Base-by-base conservation (phyloP, 2,888 invertebrate genomes). In the Microctonus hyperodae region DNA sequence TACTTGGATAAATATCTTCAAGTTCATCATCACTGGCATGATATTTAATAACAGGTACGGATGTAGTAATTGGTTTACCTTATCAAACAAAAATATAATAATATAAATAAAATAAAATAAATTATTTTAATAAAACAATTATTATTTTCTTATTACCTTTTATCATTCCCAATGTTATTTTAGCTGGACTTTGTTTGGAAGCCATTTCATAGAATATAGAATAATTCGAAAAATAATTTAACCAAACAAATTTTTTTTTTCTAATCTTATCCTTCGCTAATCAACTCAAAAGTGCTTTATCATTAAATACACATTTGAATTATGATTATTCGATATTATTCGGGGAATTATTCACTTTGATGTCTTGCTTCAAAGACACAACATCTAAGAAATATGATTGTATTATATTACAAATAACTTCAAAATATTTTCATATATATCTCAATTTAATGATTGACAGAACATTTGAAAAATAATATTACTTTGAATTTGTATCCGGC, bases 1-100 rank as follows among this genome's bases (percentile, higher is more conserved):
- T 78, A 56, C 87, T 87, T 62, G 87, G 87, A 75, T 87, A 90
- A 11, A 92, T 78, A 77, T 92, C 91, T 75, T 92, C 92, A 63
- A 92, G 80, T 81, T 91, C 90, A 76, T 92, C 92, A 78, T 90
- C 91, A 75, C 90, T 91, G n/a, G 91, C 90, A 85, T 91, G 91
- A 77, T 92, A 92, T 77, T 90, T 89, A 75, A 92, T 90, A 7
- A 90, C 87, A 65, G 86, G 85, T 22, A 85, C 85, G 1, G 86
- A 86, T 48, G 83, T 84, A 5, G 85, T 79, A 37, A 85, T 83
- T 23, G 85, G 77, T 78, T 85, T 86, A 68, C 85, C 86, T 86
- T 22, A 57, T 56, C 16, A 25, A 64, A 31, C 63, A 11, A 55
- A 56, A 16, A 58, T 48, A 53, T 51, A 61, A n/a, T 51, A 10